phyloP scores from a whole-genome alignment of 2,888 invertebrate species.

The Sialis fuliginosa region DNA sequence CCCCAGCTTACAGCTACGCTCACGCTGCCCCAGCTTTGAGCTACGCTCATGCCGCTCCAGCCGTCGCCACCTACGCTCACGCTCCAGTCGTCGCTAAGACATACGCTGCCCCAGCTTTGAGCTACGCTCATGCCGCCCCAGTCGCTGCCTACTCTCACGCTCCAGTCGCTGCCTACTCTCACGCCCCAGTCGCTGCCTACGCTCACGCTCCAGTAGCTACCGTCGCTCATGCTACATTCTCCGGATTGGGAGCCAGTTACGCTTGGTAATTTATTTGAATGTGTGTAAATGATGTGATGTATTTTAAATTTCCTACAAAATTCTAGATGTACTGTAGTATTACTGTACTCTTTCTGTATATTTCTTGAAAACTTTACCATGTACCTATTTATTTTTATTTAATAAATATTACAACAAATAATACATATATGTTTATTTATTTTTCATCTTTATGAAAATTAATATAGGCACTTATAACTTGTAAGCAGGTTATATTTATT shows the following conservation, averaged over 20 bases:
- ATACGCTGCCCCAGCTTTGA: slow-evolving; percentile 13
- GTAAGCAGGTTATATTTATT: too few relatives aligned
- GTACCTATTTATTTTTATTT: too few relatives aligned
- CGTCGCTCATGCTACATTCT: slow-evolving; percentile 46
- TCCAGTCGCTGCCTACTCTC: background rate
- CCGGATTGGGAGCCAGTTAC: slow-evolving; percentile 42
- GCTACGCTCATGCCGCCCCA: slow-evolving; percentile 15
- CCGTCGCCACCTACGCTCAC: slow-evolving; percentile 3
- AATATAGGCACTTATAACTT: too few relatives aligned
- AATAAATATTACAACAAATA: too few relatives aligned
- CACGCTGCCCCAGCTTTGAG: slow-evolving; percentile 15
- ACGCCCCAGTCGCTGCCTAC: slow-evolving; percentile 1
- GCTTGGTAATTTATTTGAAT: slow-evolving; percentile 31
- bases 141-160: slow-evolving; percentile 9
- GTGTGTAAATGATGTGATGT: too few relatives aligned
- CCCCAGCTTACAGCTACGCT: slow-evolving; percentile 9
- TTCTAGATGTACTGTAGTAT: too few relatives aligned
- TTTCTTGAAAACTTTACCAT: too few relatives aligned
- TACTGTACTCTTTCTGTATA: too few relatives aligned
- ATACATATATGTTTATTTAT: too few relatives aligned
- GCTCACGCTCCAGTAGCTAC: slow-evolving; percentile 27
- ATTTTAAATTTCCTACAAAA: too few relatives aligned
- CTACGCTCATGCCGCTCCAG: slow-evolving; percentile 12
- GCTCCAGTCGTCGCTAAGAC: slow-evolving; percentile 6
- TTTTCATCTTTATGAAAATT: too few relatives aligned